These are phyloP conservation scores for Chloroclysta siterata DNA, from an alignment of 2,888 invertebrate genomes.

Conservation along the genomic window DNA sequence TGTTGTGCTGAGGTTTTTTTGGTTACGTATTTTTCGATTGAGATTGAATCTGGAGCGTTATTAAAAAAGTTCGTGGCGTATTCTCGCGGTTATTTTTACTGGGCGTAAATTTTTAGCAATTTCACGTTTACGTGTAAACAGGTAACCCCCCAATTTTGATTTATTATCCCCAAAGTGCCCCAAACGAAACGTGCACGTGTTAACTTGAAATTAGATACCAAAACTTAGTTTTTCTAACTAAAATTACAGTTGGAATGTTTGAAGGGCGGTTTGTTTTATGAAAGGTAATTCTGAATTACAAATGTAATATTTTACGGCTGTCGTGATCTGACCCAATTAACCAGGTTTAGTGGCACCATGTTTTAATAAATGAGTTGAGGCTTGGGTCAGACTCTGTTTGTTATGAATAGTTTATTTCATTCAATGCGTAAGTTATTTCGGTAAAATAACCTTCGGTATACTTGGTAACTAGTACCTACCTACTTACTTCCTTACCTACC, in stretches of 20 bases:
- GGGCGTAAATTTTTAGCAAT: constrained; percentile 61
- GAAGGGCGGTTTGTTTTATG: constrained; percentile 43
- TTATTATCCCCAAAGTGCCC: constrained; percentile 48
- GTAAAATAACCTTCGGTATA: constrained; percentile 9
- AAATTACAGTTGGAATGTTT: constrained; percentile 40
- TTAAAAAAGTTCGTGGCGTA: constrained; percentile 80
- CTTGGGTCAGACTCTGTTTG: constrained; percentile 30
- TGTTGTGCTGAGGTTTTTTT: constrained; percentile 67
- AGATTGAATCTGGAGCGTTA: constrained; percentile 78
- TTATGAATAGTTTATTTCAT: constrained; percentile 32
- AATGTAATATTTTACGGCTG: constrained; percentile 47
- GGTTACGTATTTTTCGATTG: constrained; percentile 79
- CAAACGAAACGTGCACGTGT: constrained; percentile 42
- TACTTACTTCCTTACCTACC: background rate
- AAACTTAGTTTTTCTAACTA: constrained; percentile 41
- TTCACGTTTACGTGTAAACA: constrained; percentile 48
- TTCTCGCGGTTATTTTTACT: constrained; percentile 68
- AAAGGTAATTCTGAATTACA: constrained; percentile 49
- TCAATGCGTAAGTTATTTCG: constrained; percentile 30
- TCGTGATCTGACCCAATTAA: constrained; percentile 44
- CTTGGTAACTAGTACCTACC: background rate
- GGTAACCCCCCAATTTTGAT: constrained; percentile 52
- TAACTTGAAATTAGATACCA: constrained; percentile 43
- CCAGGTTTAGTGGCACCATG: constrained; percentile 44
- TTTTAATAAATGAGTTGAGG: constrained; percentile 37